These are phyloP conservation scores for Episyrphus balteatus DNA, from an alignment of 1,140 invertebrate species.

Conservation along the genomic window DNA sequence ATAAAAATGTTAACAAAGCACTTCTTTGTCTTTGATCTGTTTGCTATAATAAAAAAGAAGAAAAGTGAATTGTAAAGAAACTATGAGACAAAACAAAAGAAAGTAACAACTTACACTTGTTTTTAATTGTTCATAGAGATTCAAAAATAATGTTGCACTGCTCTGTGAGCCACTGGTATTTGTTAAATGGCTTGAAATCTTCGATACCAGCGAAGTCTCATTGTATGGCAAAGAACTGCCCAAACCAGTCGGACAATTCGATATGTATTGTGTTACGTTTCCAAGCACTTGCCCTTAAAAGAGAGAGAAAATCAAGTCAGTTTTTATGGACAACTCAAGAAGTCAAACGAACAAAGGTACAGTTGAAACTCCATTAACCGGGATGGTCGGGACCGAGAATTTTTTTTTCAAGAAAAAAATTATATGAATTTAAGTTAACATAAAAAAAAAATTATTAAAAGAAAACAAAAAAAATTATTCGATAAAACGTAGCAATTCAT, in stretches of 20 bases:
- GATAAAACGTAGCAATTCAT: no score
- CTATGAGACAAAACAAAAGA: not conserved
- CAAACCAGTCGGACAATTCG: conserved; percentile 9
- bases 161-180: conserved; percentile 1
- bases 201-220: conserved; percentile 12
- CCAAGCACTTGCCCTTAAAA: conserved; percentile 12
- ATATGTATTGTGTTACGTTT: conserved; percentile 18
- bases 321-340: not conserved
- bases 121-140: conserved; percentile 12
- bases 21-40: conserved; percentile 6
- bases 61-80: not conserved
- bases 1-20: conserved; percentile 12
- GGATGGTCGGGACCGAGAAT: no score
- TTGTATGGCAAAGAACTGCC: conserved; percentile 7
- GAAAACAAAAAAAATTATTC: not conserved
- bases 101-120: conserved; percentile 6
- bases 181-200: conserved; percentile 12
- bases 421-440: not conserved
- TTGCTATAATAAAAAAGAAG: conserved; percentile 1
- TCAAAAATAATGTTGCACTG: conserved; percentile 8
- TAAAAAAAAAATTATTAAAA: not conserved
- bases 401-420: conserved; percentile 1
- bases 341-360: not conserved
- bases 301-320: not conserved
- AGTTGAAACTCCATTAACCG: not conserved